Evolutionary conservation across 1,140 invertebrate species (phyloP), one percentile per base, ranked within the genome.

Genomic region (Papilio xuthus): DNA sequence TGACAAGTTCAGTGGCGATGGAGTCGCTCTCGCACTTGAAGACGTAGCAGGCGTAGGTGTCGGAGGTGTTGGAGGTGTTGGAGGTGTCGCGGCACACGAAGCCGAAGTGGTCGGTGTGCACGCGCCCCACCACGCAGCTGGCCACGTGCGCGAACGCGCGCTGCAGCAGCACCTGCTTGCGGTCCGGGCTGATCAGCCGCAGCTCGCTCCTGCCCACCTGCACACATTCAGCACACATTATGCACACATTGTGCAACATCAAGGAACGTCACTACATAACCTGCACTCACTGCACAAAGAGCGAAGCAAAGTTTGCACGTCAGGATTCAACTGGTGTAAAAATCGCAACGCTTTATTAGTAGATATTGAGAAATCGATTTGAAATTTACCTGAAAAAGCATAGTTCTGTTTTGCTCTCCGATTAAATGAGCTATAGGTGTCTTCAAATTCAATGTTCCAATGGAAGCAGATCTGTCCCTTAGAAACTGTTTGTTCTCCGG

Each of bases 1-100:
- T 95, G 53, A 97, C 96, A 74, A 98, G 96, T 90, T 98, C 97
- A 80, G 95, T 95, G 67, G 97, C 96, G 0, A 98, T 96, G 0
- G 96, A 96, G 82, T 96, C 96, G 18, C 97, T 97, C 91, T 99
- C 97, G 90, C 98, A 99, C 88, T 97, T 97, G 90, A 99, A 98
- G 32, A 99, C 96, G 87, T 98, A 98, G 26, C 97, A 97, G 13
- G 97, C 96, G 87, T 97, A 98, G 50, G 91, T 94, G 67, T 96
- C 96, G 20, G 95, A 93, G 0, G 94, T 89, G 88, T 99, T 98
- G 23, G 97, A 98, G 50, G 91, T 94, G 67, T 96, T 96, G 20
- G 95, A 93, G 0, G 94, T 89, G 88, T 99, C 98, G 23, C 96
- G 94, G 81, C 97, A 98, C 53, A 99, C 98, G 85, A 99, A 98